phyloP scores from a whole-genome alignment of 2,113 vertebrate genomes.

The Zosterops pallidus region DNA sequence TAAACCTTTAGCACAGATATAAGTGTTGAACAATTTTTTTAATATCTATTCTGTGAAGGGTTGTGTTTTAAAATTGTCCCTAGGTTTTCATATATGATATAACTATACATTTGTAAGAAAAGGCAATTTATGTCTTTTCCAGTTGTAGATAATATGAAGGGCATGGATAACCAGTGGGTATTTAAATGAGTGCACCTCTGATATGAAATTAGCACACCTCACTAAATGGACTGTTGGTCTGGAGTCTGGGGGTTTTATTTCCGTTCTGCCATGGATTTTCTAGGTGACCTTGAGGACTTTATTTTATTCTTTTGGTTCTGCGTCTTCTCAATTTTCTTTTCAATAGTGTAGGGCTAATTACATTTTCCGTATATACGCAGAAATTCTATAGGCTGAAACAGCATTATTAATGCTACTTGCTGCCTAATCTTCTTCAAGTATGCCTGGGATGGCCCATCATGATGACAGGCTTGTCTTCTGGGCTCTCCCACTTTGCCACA shows the following conservation, averaged over 20 bases:
- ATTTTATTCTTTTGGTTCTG: constrained; percentile 1
- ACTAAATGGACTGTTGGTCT: background rate
- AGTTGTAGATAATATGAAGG: background rate
- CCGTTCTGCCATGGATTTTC: background rate
- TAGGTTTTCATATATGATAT: background rate
- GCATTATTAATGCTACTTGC: background rate
- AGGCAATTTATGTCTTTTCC: background rate
- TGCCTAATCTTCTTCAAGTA: background rate
- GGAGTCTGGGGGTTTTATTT: background rate
- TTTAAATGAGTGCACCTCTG: background rate
- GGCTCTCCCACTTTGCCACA: background rate
- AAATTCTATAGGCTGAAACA: background rate
- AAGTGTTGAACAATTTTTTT: background rate
- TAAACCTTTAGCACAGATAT: background rate
- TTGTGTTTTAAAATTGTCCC: background rate
- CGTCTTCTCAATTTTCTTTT: background rate
- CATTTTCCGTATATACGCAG: background rate
- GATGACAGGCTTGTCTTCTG: background rate
- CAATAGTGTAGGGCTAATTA: background rate
- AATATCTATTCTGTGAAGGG: background rate
- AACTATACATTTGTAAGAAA: background rate
- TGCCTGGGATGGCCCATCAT: background rate
- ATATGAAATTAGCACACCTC: background rate
- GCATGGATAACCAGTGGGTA: background rate
- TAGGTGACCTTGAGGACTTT: constrained; percentile 6